Evolutionary conservation across 2,113 vertebrate species (phyloP), one percentile per base, ranked within the genome.

Genomic region (Pelobates fuscus): DNA sequence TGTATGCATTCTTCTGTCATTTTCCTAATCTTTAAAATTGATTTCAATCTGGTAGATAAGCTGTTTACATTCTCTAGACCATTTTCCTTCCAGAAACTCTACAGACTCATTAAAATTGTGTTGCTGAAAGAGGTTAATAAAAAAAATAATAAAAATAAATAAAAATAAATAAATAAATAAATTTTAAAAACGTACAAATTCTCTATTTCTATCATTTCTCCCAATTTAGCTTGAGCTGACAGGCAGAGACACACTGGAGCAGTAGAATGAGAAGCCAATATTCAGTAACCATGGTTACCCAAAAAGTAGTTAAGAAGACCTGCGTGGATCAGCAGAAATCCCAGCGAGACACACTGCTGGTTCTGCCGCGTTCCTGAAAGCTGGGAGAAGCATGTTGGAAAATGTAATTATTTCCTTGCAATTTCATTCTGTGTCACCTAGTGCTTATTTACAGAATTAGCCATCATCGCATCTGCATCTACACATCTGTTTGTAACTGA

Each of bases 261-360:
- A 25, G 26, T 59, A 68, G 73, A 75, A 75, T 75, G 52, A 67
- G 62, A 75, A 67, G 72, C 32, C 73, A 68, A 67, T 77, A 77
- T 77, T 54, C 73, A 77, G 73, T 77, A 77, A 77, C 73, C 65
- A 77, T 77, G 73, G 73, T 61, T 77, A 77, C 73, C 73, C 73
- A 77, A 77, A 77, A 77, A 77, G 73, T 77, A 77, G 73, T 77
- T 77, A 77, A 77, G 57, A 64, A 77, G 73, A 77, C 73, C 71
- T 77, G 73, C 73, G 64, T 68, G 73, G 73, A 61, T 77, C 73
- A 77, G 73, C 73, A 77, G 73, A 77, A 77, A 77, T 77, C 73
- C 73, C 73, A 77, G 73, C 41, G 65, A 60, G 73, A 77, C 65
- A 59, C 64, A 5, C 73, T 49, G 73, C 73, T 67, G 73, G 64